Evolutionary conservation across 2,113 vertebrate genomes (phyloP).

Genomic region (Platichthys stellatus): DNA sequence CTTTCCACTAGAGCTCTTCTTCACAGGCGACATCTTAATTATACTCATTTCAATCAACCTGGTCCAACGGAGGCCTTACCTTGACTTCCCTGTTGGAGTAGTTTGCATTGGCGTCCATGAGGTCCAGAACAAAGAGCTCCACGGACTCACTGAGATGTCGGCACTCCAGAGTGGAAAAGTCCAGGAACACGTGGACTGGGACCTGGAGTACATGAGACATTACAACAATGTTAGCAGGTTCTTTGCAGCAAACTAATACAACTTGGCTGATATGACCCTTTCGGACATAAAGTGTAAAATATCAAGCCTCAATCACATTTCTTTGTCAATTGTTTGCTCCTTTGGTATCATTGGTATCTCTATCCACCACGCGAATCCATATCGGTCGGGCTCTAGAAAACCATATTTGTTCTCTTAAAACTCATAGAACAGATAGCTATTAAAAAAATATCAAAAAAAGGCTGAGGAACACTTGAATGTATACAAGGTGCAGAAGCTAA

Average conservation of each 20-base stretch:
- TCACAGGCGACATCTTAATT: background rate
- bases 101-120: constrained; percentile 89
- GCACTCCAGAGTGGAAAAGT: constrained; percentile 89
- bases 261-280: background rate
- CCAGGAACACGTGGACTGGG: constrained; percentile 93
- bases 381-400: too few relatives aligned
- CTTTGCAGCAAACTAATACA: background rate
- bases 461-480: background rate
- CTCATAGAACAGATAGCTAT: background rate
- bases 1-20: too few relatives aligned
- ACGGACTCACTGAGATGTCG: constrained; percentile 87
- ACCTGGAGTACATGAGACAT: constrained; percentile 81
- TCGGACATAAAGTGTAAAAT: background rate
- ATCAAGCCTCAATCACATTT: too few relatives aligned
- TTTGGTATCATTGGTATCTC: too few relatives aligned
- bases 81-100: constrained; percentile 87
- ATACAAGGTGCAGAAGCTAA: background rate
- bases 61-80: constrained; percentile 75
- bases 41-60: background rate
- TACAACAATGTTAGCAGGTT: background rate
- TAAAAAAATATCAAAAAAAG: background rate
- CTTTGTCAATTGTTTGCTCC: too few relatives aligned
- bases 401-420: background rate
- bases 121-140: constrained; percentile 91
- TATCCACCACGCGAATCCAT: too few relatives aligned